phyloP scores from a whole-genome alignment of 2,888 invertebrate genomes.

The Lepidochitona cinerea region DNA sequence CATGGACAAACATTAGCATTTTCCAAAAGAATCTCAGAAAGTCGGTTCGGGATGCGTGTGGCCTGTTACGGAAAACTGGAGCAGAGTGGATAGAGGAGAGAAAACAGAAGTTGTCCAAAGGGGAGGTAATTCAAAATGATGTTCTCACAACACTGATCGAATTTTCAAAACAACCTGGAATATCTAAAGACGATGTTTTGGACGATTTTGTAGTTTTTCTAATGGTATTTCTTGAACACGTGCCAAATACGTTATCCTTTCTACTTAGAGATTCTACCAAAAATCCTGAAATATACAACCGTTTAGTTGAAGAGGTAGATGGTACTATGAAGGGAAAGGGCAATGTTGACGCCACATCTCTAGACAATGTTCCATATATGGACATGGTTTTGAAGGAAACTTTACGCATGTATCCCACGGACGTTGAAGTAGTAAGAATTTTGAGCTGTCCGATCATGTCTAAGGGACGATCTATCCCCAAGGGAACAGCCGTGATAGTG shows the following conservation, averaged over 20 bases:
- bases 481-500: neutral
- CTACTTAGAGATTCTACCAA: neutral
- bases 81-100: neutral
- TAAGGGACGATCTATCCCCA: neutral
- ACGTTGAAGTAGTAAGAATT: neutral
- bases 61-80: neutral
- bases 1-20: neutral
- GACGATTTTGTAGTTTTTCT: neutral
- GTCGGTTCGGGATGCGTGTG: neutral
- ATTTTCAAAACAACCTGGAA: neutral
- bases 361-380: neutral
- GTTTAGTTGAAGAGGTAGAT: neutral
- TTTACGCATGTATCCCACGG: neutral
- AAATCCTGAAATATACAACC: neutral
- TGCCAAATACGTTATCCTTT: neutral
- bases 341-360: neutral
- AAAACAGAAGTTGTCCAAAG: neutral
- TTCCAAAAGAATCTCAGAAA: neutral
- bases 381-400: neutral
- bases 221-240: neutral
- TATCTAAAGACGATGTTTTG: neutral
- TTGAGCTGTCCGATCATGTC: neutral
- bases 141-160: neutral
- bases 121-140: neutral
- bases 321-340: neutral